Conservation (phyloP, 2,888 invertebrate genomes). For the Sabellastarte sp. region DNA sequence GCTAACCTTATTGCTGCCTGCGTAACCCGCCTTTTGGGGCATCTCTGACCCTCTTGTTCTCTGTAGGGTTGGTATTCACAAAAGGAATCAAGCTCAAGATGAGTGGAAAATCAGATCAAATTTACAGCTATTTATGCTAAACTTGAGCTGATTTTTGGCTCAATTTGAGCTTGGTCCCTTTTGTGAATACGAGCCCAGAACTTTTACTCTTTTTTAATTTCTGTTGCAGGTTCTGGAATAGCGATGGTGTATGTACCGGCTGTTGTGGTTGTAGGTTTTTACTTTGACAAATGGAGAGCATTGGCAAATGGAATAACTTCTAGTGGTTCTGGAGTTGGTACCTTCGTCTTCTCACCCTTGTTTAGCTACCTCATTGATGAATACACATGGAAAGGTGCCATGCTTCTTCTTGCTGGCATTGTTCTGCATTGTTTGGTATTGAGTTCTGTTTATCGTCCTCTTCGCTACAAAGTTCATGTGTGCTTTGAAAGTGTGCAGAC, state of each 20-base stretch:
- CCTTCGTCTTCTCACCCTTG: slow-evolving; percentile 81
- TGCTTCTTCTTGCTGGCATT: slow-evolving; percentile 66
- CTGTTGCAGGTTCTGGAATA: slow-evolving; percentile 76
- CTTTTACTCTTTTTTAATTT: too few relatives aligned
- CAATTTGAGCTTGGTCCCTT: too few relatives aligned
- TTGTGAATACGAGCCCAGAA: too few relatives aligned
- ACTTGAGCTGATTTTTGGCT: too few relatives aligned
- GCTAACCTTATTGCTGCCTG: too few relatives aligned
- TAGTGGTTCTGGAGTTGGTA: slow-evolving; percentile 93
- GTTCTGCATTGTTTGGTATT: slow-evolving; percentile 73
- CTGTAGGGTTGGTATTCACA: too few relatives aligned
- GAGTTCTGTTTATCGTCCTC: slow-evolving; percentile 72
- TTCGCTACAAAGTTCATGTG: background rate
- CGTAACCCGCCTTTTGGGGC: too few relatives aligned
- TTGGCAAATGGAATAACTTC: slow-evolving; percentile 92
- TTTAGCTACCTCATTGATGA: slow-evolving; percentile 9
- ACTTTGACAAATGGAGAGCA: slow-evolving; percentile 93
- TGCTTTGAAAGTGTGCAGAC: too few relatives aligned
- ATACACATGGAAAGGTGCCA: slow-evolving; percentile 24
- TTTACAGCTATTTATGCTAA: too few relatives aligned
- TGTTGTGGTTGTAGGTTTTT: slow-evolving; percentile 91
- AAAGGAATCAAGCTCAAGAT: too few relatives aligned
- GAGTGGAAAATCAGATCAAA: too few relatives aligned
- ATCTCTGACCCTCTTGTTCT: too few relatives aligned
- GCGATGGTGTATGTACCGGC: slow-evolving; percentile 94